Conservation (phyloP, 1,140 invertebrate species). For the Drosophila navojoa region DNA sequence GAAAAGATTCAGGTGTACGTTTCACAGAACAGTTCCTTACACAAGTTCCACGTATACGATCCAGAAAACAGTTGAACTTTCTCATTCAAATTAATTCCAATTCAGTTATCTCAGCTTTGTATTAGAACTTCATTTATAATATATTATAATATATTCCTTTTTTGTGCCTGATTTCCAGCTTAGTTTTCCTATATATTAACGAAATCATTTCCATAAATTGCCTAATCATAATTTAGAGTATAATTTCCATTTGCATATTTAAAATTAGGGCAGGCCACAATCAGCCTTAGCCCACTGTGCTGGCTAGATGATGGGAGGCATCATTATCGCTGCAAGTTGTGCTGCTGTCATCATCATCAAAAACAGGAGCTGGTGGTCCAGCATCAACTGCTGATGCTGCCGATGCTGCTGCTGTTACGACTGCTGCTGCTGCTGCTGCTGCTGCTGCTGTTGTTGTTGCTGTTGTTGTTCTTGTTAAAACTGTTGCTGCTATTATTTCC, state of each 20-base stretch:
- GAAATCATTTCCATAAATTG: too few relatives aligned
- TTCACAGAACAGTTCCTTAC: too few relatives aligned
- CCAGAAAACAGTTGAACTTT: too few relatives aligned
- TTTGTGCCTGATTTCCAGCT: too few relatives aligned
- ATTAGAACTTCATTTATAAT: too few relatives aligned
- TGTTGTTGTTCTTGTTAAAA: slow-evolving; percentile 55
- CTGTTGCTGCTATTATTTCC: slow-evolving; percentile 69
- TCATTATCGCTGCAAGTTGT: slow-evolving; percentile 62
- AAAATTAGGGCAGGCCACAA: neutral
- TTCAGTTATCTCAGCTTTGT: too few relatives aligned
- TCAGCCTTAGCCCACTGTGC: neutral
- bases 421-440: slow-evolving; percentile 53
- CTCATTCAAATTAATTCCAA: too few relatives aligned
- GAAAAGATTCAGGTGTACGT: too few relatives aligned
- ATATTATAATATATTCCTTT: too few relatives aligned
- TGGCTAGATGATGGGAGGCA: slow-evolving; percentile 21
- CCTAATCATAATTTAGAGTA: too few relatives aligned
- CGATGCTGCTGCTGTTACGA: slow-evolving; percentile 13
- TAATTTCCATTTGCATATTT: neutral
- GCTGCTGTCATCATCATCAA: slow-evolving; percentile 65
- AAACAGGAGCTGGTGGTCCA: slow-evolving; percentile 44
- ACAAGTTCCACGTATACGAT: too few relatives aligned
- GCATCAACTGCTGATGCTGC: slow-evolving; percentile 27
- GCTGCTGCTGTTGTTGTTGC: slow-evolving; percentile 35
- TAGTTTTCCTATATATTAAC: too few relatives aligned